A percentile compares a stretch with the other conserved stretches of the same genome.
Evolutionary conservation across 2,113 vertebrate genomes (phyloP).

Genomic region (Todiramphus chloris): DNA sequence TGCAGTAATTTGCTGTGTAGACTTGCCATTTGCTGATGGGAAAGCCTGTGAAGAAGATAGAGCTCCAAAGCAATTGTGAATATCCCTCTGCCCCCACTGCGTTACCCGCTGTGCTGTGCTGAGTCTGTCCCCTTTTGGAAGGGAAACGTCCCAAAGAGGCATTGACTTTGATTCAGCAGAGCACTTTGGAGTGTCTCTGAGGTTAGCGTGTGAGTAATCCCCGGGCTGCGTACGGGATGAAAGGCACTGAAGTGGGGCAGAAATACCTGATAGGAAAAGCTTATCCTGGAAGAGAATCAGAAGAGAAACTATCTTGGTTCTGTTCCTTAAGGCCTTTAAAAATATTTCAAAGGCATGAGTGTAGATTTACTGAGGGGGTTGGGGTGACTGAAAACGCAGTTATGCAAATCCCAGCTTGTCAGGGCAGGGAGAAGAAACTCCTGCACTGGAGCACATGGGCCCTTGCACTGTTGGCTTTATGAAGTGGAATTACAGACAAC

Average conservation of each 20-base stretch:
- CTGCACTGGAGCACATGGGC: background rate
- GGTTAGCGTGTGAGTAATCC: background rate
- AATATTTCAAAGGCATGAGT: constrained; percentile 38
- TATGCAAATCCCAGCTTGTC: constrained; percentile 44
- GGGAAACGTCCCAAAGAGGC: background rate
- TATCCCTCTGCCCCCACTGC: rapidly evolving
- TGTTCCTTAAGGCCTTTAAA: constrained; percentile 30
- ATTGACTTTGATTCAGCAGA: background rate
- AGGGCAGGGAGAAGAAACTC: background rate
- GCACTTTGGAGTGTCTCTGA: background rate
- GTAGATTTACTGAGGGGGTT: background rate
- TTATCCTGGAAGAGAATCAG: constrained; percentile 50
- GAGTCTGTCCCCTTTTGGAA: background rate
- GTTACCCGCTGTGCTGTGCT: rapidly evolving
- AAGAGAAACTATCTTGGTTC: background rate
- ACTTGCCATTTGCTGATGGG: background rate
- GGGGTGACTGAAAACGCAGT: constrained; percentile 9
- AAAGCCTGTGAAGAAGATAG: background rate
- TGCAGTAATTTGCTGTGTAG: background rate
- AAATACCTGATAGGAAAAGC: constrained; percentile 33
- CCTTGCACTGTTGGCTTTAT: background rate
- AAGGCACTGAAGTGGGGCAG: background rate
- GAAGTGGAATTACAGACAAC: constrained; percentile 32
- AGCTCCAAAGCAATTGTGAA: background rate
- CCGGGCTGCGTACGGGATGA: background rate